A percentile compares a stretch with the other conserved stretches of the same genome.
Evolutionary conservation across 2,113 vertebrate genomes (phyloP).

Genomic region (Chiloscyllium plagiosum): DNA sequence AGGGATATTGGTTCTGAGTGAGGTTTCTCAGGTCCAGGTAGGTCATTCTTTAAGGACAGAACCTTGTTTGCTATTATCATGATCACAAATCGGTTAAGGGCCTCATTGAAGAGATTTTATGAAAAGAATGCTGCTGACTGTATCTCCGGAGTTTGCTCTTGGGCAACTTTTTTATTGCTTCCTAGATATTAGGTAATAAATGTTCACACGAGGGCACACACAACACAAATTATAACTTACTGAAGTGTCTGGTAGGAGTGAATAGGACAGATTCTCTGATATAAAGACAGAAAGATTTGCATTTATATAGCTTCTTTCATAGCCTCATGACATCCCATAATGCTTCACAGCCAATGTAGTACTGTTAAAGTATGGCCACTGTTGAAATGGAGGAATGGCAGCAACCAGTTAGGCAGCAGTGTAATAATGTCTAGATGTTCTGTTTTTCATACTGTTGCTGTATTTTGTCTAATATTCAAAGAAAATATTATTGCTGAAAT

Average conservation of each 20-base stretch:
- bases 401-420: not conserved
- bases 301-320: not conserved
- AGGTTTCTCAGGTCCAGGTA: not conserved
- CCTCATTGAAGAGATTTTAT: not conserved
- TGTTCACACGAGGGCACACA: not conserved
- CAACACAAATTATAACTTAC: not conserved
- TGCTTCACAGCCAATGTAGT: not conserved
- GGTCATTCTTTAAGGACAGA: not conserved
- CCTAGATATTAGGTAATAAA: not conserved
- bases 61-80: not conserved
- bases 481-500: no score
- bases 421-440: not conserved
- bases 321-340: not conserved
- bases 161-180: not conserved
- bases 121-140: not conserved
- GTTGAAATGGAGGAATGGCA: not conserved
- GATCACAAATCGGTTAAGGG: not conserved
- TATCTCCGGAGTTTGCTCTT: not conserved
- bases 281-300: not conserved
- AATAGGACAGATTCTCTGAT: not conserved
- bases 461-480: not conserved
- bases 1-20: not conserved
- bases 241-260: not conserved
- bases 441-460: not conserved
- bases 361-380: not conserved